A percentile compares a stretch with the other conserved stretches of the same genome.
Evolutionary conservation across 2,888 invertebrate species (phyloP).

Genomic region (Agrochola litura): DNA sequence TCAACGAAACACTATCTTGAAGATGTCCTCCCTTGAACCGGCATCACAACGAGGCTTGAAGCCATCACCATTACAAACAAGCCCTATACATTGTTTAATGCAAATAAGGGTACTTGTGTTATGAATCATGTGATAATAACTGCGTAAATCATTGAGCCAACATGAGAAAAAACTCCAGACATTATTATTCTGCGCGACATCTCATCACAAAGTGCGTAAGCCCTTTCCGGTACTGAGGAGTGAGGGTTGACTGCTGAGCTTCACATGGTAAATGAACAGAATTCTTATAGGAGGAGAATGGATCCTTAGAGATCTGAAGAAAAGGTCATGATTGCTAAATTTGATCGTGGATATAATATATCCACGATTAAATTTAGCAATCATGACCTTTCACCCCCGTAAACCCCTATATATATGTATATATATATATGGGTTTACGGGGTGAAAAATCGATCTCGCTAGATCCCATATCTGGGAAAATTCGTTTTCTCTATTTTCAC

Average conservation of each 20-base stretch:
- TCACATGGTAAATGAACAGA: slow-evolving; percentile 24
- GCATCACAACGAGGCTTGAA: not conserved
- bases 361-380: too few species aligned
- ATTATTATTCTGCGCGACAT: slow-evolving; percentile 52
- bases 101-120: slow-evolving; percentile 40
- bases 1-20: slow-evolving; percentile 7
- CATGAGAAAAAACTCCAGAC: slow-evolving; percentile 30
- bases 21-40: slow-evolving; percentile 61
- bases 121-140: slow-evolving; percentile 51
- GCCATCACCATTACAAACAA: slow-evolving; percentile 18
- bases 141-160: slow-evolving; percentile 60
- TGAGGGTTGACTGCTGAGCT: not conserved
- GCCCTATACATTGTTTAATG: slow-evolving; percentile 51
- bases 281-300: not conserved
- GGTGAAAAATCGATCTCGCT: too few species aligned
- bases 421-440: too few species aligned
- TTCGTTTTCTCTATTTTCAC: too few species aligned
- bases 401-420: too few species aligned
- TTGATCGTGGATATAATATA: not conserved
- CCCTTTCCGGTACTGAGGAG: slow-evolving; percentile 51
- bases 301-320: not conserved
- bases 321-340: not conserved
- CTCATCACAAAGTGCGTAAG: slow-evolving; percentile 35
- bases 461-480: too few species aligned
- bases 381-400: too few species aligned